Conservation (phyloP, 2,797 vertebrate genomes). For the Merluccius polli region DNA sequence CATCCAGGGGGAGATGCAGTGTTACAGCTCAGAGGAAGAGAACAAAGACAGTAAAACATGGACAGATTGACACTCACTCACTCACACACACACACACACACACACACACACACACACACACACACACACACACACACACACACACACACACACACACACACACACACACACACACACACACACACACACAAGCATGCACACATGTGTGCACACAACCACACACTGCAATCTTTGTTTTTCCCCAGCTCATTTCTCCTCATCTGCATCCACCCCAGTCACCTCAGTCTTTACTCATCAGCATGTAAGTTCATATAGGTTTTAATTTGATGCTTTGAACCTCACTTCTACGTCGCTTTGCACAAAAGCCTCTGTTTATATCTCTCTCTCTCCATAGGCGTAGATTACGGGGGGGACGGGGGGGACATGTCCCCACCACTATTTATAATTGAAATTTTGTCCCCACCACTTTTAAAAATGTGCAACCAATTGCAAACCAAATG, state of each 20-base stretch:
- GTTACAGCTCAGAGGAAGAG: background rate
- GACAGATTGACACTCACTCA: conserved; percentile 47
- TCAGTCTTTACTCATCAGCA: no score
- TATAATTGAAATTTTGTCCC: no score
- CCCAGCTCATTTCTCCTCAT: background rate
- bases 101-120: conserved; percentile 13
- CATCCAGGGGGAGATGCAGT: conserved; percentile 17
- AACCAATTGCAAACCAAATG: no score
- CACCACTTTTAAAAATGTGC: no score
- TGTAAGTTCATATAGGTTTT: background rate
- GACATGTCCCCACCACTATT: no score
- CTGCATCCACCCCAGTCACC: no score
- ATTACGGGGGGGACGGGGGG: no score
- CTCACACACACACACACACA: conserved; percentile 15
- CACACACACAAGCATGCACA: conserved; percentile 10
- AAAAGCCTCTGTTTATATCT: background rate
- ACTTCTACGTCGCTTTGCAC: background rate
- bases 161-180: conserved; percentile 12
- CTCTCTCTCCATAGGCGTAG: no score
- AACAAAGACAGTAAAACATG: conserved; percentile 29
- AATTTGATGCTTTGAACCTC: background rate
- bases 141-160: conserved; percentile 12
- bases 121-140: conserved; percentile 14
- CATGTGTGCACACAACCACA: background rate
- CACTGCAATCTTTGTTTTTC: background rate